A percentile compares a stretch with the other conserved stretches of the same genome.
Conservation (phyloP, 1,140 invertebrate species). For the Ceratoteleas bidentatus region DNA sequence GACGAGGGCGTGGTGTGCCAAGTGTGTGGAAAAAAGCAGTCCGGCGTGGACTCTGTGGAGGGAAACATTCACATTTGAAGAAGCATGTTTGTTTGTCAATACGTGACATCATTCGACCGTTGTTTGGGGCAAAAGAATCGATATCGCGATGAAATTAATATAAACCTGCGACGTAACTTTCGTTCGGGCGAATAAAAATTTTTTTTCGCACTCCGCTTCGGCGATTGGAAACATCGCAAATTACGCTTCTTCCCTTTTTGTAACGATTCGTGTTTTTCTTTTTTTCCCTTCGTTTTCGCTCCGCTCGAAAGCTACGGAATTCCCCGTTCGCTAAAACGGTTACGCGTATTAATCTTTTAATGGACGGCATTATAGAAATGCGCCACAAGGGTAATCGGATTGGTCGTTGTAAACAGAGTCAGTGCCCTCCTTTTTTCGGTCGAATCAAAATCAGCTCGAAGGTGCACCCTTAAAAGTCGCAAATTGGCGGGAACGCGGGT, state of each 20-base stretch:
- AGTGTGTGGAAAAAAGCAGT: slow-evolving; percentile 9
- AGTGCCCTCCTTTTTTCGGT: neutral
- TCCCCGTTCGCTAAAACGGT: too few species aligned
- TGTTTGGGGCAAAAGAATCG: slow-evolving; percentile 24
- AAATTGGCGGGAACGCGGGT: neutral
- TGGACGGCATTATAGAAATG: slow-evolving; percentile 3
- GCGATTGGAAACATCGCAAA: slow-evolving; percentile 8
- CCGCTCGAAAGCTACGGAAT: neutral
- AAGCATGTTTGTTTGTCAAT: slow-evolving; percentile 2
- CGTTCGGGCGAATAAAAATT: neutral
- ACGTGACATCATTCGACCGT: slow-evolving; percentile 13
- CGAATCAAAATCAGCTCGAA: neutral
- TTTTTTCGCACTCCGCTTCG: too few species aligned
- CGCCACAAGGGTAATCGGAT: slow-evolving; percentile 9
- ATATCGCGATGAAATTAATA: slow-evolving; percentile 24
- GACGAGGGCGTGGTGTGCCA: slow-evolving; percentile 68
- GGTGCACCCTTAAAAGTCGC: too few species aligned
- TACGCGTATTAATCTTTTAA: slow-evolving; percentile 5
- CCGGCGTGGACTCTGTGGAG: too few species aligned
- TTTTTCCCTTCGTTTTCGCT: slow-evolving; percentile 1
- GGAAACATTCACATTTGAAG: too few species aligned
- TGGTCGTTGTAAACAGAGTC: neutral
- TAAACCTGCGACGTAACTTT: slow-evolving; percentile 9
- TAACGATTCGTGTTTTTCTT: neutral
- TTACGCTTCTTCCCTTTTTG: slow-evolving; percentile 4